These are phyloP conservation scores for Drosophila kepulauana DNA, from an alignment of 1,140 invertebrate species.

Conservation along the genomic window DNA sequence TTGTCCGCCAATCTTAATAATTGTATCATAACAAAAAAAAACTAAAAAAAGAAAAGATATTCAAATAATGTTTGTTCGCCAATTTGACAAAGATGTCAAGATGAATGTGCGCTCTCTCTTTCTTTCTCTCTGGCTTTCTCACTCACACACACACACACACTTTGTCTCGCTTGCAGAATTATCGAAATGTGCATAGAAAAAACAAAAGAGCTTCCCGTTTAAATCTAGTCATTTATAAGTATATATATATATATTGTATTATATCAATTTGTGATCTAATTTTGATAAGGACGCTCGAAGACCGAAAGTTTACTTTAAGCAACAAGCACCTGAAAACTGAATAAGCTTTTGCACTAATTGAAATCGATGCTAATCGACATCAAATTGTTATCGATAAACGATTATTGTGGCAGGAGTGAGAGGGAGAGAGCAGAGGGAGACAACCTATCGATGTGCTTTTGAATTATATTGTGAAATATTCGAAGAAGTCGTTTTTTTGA, in stretches of 20 bases:
- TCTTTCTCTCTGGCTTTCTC: neutral
- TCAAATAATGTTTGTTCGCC: slow-evolving; percentile 8
- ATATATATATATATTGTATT: neutral
- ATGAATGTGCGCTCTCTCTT: neutral
- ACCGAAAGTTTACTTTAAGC: neutral
- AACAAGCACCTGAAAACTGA: too few species aligned
- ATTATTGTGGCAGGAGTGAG: neutral
- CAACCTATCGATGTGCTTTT: slow-evolving; percentile 57
- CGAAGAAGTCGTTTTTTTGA: neutral
- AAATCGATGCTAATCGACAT: neutral
- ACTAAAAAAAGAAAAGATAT: neutral
- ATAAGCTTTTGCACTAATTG: neutral
- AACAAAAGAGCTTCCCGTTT: slow-evolving; percentile 1
- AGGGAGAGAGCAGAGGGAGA: neutral
- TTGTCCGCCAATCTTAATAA: slow-evolving; percentile 32
- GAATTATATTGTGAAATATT: slow-evolving; percentile 25
- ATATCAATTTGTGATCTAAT: slow-evolving; percentile 4
- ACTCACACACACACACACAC: neutral
- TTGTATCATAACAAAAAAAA: neutral
- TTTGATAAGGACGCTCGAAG: slow-evolving; percentile 4
- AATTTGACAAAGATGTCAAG: slow-evolving; percentile 2
- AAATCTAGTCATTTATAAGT: slow-evolving; percentile 1
- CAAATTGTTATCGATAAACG: neutral
- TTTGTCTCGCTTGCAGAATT: neutral
- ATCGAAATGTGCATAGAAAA: too few species aligned